Evolutionary conservation across 2,113 vertebrate genomes (phyloP), one percentile per base, ranked within the genome.

Genomic region (cattle (Bos taurus)): DNA sequence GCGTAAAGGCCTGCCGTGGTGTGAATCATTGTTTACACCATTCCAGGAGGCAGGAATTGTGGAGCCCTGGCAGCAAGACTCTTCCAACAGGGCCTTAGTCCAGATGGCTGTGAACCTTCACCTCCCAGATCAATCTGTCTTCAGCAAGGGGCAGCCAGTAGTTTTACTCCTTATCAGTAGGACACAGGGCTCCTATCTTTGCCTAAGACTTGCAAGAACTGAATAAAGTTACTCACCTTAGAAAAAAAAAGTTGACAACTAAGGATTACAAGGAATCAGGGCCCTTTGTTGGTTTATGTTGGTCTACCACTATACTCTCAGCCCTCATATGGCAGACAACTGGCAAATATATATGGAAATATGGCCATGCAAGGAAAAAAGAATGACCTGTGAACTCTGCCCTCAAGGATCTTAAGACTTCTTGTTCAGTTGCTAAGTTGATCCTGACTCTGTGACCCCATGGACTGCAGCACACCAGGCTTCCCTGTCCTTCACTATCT

Each of bases 21-120:
- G 91, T 97, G 97, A 98, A 71, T 97, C 98, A 97, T 78, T 94
- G 92, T 95, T 97, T 89, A 94, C 67, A 77, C 54, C 89, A 6
- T 71, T 87, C 91, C 95, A 87, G 60, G 87, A 87, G 92, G 64
- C 1, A 56, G 95, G 82, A 85, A 77, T 30, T 25, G 12, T 46
- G 50, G 40, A 95, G 77, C 50, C 4, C 2, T 5, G 77, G 9
- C 48, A 78, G 48, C 0, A 43, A 82, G 84, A 16, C 74, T 33
- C 12, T 57, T 46, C n/a, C 50, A 36, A 48, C 36, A 71, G 88
- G 82, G 60, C 19, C 78, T 94, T 67, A 17, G 48, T 5, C 80
- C 59, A 77, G 56, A 74, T 33, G 13, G 16, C 88, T 12, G 25
- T 11, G n/a, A 43, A 19, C 60, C 83, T 43, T 86, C 86, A 74